These are phyloP conservation scores for Notiomystis cincta DNA, from an alignment of 2,113 vertebrate species.

Conservation along the genomic window DNA sequence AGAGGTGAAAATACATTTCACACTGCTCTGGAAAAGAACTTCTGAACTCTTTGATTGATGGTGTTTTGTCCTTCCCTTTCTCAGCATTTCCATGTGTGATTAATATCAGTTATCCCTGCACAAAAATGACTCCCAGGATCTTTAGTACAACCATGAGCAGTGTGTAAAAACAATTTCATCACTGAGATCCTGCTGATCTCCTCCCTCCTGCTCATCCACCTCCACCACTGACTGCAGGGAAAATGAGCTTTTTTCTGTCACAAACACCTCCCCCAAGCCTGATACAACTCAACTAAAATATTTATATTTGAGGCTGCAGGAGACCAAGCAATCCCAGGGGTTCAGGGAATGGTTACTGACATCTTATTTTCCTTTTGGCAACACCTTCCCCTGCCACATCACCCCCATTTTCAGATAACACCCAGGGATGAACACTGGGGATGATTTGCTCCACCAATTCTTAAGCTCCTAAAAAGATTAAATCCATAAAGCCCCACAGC, in stretches of 20 bases:
- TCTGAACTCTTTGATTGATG: rapidly evolving
- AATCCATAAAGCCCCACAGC: not conserved
- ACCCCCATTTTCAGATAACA: not conserved
- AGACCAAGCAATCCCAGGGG: not conserved
- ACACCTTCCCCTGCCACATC: not conserved
- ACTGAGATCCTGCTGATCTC: not conserved
- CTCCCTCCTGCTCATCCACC: not conserved
- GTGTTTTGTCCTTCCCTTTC: not conserved
- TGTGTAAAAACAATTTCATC: not conserved
- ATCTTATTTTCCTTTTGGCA: not conserved
- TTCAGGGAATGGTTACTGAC: not conserved
- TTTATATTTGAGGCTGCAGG: not conserved
- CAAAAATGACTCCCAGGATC: not conserved
- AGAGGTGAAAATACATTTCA: not conserved
- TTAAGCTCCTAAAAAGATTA: slow-evolving; percentile 29
- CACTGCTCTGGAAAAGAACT: not conserved
- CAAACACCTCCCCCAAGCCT: not conserved
- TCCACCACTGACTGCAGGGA: not conserved
- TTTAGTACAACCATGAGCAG: rapidly evolving
- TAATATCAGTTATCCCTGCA: not conserved
- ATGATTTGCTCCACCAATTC: not conserved
- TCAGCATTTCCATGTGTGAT: not conserved
- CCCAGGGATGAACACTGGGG: not conserved
- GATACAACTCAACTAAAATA: not conserved
- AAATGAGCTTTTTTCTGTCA: not conserved